phyloP scores from a whole-genome alignment of 2,797 vertebrate genomes.

The Salmo trutta region DNA sequence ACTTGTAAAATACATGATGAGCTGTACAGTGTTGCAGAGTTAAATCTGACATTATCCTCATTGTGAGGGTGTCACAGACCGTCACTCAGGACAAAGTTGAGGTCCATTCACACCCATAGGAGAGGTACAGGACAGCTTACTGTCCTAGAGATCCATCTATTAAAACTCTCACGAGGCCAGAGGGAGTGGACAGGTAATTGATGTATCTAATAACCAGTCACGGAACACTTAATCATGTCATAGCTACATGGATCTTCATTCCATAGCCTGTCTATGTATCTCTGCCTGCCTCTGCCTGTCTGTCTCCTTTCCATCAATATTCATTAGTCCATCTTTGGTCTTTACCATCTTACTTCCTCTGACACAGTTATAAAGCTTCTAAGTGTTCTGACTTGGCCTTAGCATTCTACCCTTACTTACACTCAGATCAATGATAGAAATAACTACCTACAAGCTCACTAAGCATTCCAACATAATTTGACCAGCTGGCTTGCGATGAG shows the following conservation, averaged over 20 bases:
- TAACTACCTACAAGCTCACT: constrained; percentile 22
- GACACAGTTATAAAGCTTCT: background rate
- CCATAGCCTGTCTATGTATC: background rate
- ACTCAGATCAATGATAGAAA: constrained; percentile 10
- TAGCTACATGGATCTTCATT: background rate
- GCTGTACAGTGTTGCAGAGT: background rate
- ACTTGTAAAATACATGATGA: background rate
- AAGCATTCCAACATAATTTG: constrained; percentile 29
- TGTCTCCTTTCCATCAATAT: constrained; percentile 4
- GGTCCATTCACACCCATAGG: background rate
- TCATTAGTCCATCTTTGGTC: background rate
- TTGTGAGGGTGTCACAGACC: background rate
- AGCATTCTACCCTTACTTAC: background rate
- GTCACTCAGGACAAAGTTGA: background rate
- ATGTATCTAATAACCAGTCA: background rate
- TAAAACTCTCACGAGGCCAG: background rate
- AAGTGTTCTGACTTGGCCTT: background rate
- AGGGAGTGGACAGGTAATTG: background rate
- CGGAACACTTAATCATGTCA: background rate
- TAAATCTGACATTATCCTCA: background rate
- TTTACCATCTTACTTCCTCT: background rate
- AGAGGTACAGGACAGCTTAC: background rate
- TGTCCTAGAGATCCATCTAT: background rate
- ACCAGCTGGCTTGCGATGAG: constrained; percentile 32
- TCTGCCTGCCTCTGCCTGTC: background rate